These are phyloP conservation scores for Meteorus cinctellus DNA, from an alignment of 2,888 invertebrate genomes.

Conservation along the genomic window DNA sequence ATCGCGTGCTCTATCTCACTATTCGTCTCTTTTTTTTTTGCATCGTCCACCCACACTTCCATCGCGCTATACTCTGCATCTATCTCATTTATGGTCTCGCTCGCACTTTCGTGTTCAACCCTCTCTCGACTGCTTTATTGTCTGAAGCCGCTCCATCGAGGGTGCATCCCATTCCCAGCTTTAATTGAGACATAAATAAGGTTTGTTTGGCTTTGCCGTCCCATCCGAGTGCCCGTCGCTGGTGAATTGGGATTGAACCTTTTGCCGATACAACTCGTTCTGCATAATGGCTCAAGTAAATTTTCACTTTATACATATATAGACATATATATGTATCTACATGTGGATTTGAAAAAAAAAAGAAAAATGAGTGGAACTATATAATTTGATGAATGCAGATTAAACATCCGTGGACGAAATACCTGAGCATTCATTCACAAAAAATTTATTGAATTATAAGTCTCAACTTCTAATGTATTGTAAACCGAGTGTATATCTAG, in stretches of 20 bases:
- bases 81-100: slow-evolving; percentile 34
- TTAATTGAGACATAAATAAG: slow-evolving; percentile 74
- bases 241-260: slow-evolving; percentile 72
- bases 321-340: slow-evolving; percentile 14
- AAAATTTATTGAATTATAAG: not conserved
- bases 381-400: too few species aligned
- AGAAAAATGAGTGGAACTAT: too few species aligned
- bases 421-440: not conserved
- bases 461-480: not conserved
- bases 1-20: slow-evolving; percentile 50
- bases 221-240: slow-evolving; percentile 65
- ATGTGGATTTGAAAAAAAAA: not conserved
- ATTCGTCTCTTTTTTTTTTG: slow-evolving; percentile 24
- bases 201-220: slow-evolving; percentile 73
- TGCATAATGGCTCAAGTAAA: slow-evolving; percentile 71
- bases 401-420: too few species aligned
- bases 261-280: slow-evolving; percentile 71
- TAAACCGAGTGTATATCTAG: not conserved
- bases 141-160: slow-evolving; percentile 73
- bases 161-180: slow-evolving; percentile 73
- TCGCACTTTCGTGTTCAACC: slow-evolving; percentile 48
- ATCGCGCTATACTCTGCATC: slow-evolving; percentile 19
- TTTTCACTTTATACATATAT: slow-evolving; percentile 55
- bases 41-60: slow-evolving; percentile 33
- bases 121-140: slow-evolving; percentile 71